Base-by-base conservation (phyloP, 2,113 vertebrate genomes). In the Dryoscopus gambensis region DNA sequence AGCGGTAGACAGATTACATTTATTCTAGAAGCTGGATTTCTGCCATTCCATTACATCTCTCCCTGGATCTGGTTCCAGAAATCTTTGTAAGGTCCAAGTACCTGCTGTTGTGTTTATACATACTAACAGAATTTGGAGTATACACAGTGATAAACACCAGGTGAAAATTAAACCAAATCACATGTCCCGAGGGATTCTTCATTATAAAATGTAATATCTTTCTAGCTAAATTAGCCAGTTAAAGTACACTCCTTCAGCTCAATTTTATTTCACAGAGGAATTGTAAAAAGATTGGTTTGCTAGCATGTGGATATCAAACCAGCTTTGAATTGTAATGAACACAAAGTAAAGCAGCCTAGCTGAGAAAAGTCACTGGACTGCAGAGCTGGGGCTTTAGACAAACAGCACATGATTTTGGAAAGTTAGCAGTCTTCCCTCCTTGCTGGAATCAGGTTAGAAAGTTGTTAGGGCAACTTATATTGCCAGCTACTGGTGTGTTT, bases 151-250 rank as follows among this genome's bases (percentile, higher is more conserved):
- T 75, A 90, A 94, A 96, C 27, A 67, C 56, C 76, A 82, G 76
- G 90, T 92, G 49, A 95, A 96, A 96, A 94, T 89, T 90, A 89
- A 94, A 90, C 56, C 25, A 84, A 96, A 89, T 93, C 76, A 78
- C 40, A 46, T n/a, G 8, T 84, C 86, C 62, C 49, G 63, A 57
- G 77, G 57, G 73, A 89, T 90, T 65, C 49, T 92, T 84, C 89
- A 78, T 94, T 93, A 81, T 53, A 46, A 89, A 92, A 88, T 60
- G 7, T 27, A 93, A 75, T 84, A 87, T 53, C 44, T 87, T 60
- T 87, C 65, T 35, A 46, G 73, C 28, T 76, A 84, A 84, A 90
- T 92, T 94, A 89, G 69, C 73, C 37, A 89, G 60, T 68, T 78
- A 84, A 84, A 90, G 13, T 20, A 53, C 11, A 12, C 35, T 81